Percentiles rank a stretch among this genome's conserved stretches.
Evolutionary conservation across 2,888 invertebrate genomes (phyloP).

Genomic region (Mythimna albipuncta): DNA sequence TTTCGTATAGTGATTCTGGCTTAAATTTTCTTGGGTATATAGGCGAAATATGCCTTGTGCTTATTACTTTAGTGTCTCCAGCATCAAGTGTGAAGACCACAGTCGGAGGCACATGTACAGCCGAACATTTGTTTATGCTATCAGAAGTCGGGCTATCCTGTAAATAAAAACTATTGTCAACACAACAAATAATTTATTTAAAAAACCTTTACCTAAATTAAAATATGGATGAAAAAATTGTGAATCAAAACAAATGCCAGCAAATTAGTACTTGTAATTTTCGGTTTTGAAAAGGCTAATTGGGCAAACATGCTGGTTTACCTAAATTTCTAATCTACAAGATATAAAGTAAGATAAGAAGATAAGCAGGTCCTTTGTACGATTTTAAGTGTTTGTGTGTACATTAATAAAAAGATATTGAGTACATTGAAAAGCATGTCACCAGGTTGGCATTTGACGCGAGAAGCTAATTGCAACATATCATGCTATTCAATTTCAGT

Average conservation of each 20-base stretch:
- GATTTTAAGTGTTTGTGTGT: too few relatives aligned
- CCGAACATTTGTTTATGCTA: conserved; percentile 70
- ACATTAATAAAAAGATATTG: background rate
- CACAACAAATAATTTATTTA: background rate
- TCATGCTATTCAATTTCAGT: too few relatives aligned
- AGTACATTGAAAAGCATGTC: background rate
- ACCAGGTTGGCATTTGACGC: background rate
- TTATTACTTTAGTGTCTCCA: conserved; percentile 71
- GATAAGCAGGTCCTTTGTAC: too few relatives aligned
- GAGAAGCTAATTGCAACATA: background rate
- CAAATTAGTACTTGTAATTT: background rate
- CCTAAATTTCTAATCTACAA: background rate
- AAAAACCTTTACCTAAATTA: background rate
- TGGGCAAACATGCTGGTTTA: background rate
- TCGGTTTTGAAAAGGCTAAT: background rate
- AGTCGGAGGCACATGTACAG: conserved; percentile 76
- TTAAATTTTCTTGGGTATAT: conserved; percentile 82
- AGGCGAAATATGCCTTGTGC: conserved; percentile 79
- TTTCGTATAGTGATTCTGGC: conserved; percentile 82
- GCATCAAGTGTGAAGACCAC: conserved; percentile 75
- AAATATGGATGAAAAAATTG: background rate
- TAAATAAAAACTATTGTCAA: conserved; percentile 62
- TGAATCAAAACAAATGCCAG: background rate
- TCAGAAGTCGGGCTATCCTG: conserved; percentile 81
- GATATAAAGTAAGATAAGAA: background rate